Percentiles rank a stretch among this genome's conserved stretches.
Evolutionary conservation across 2,113 vertebrate genomes (phyloP).

Genomic region (Trochalopteron elliotii): DNA sequence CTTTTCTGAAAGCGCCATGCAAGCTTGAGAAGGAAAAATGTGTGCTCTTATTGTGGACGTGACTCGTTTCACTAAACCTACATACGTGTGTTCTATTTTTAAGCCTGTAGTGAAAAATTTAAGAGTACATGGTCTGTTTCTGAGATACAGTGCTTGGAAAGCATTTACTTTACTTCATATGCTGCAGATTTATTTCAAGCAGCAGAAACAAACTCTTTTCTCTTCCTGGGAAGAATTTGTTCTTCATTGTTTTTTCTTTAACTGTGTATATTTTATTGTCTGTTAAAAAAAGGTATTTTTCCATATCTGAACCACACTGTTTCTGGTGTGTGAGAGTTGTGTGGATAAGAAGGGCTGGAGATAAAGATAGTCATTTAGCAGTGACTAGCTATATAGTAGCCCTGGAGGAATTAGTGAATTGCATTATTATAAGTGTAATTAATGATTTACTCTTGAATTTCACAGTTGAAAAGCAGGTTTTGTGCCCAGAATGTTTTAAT

Average conservation of each 20-base stretch:
- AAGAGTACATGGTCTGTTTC: constrained; percentile 42
- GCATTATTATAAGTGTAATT: constrained; percentile 47
- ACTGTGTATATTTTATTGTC: neutral
- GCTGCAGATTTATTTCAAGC: constrained; percentile 25
- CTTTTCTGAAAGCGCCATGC: neutral
- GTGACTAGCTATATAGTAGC: neutral
- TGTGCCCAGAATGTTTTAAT: constrained; percentile 13
- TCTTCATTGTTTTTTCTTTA: neutral
- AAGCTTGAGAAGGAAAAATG: neutral
- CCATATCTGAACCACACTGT: neutral
- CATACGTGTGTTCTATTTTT: constrained; percentile 72
- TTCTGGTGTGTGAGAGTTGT: neutral
- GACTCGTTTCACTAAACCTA: constrained; percentile 69
- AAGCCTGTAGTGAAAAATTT: constrained; percentile 69
- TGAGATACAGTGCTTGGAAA: constrained; percentile 52
- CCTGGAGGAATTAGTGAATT: constrained; percentile 30
- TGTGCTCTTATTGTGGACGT: constrained; percentile 41
- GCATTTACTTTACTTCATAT: constrained; percentile 37
- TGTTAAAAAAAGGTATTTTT: neutral
- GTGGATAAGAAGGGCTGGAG: neutral
- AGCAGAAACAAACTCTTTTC: neutral
- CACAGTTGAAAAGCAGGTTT: constrained; percentile 38
- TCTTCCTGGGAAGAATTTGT: neutral
- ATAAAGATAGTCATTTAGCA: constrained; percentile 19
- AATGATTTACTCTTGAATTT: constrained; percentile 54